Evolutionary conservation across 1,140 invertebrate genomes (phyloP).

Genomic region (Heliconius himera): DNA sequence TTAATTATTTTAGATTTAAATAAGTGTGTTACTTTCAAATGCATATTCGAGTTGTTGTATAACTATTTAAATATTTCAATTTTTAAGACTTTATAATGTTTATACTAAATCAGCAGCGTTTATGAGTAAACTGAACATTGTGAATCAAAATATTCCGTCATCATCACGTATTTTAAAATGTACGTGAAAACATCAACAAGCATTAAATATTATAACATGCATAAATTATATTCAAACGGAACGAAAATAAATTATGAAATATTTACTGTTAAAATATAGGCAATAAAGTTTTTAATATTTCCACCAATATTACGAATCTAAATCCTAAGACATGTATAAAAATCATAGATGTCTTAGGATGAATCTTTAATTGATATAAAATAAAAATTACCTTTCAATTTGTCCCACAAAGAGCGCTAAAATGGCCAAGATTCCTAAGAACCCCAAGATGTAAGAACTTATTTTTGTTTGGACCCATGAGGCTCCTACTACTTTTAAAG

Average conservation of each 20-base stretch:
- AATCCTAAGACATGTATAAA: too few relatives aligned
- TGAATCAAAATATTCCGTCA: conserved; percentile 32
- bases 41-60: neutral
- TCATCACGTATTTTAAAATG: neutral
- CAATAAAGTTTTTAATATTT: neutral
- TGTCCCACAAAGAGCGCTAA: conserved; percentile 86
- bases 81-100: neutral
- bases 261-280: neutral
- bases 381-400: conserved; percentile 82
- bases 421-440: conserved; percentile 85
- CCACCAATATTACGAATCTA: neutral
- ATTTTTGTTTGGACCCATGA: conserved; percentile 89
- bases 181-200: conserved; percentile 14
- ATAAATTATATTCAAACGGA: neutral
- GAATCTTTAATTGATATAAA: neutral
- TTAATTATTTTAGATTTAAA: neutral
- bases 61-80: neutral
- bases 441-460: conserved; percentile 86
- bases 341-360: neutral
- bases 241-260: conserved; percentile 2
- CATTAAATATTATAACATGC: neutral
- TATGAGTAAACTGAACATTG: neutral
- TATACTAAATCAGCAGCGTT: conserved; percentile 5
- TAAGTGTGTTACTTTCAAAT: neutral
- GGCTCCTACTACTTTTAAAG: conserved; percentile 90